Conservation (phyloP, 2,888 invertebrate genomes). For the Drosophila seclusa region DNA sequence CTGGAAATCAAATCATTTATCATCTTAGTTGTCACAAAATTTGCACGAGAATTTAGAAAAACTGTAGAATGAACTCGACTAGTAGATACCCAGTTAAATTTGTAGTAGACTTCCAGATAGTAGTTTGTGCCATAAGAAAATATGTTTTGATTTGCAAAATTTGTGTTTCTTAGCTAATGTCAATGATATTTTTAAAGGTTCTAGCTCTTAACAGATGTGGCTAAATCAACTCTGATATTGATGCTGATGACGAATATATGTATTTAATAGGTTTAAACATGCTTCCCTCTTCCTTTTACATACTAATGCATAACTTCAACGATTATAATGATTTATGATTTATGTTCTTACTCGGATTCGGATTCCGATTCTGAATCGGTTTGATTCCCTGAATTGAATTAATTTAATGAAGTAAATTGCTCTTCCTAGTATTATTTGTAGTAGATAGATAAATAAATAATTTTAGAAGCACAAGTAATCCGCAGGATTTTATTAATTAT, state of each 20-base stretch:
- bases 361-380: not conserved
- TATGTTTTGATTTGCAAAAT: not conserved
- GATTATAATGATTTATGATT: not conserved
- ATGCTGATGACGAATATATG: not conserved
- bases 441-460: too few relatives aligned
- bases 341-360: not conserved
- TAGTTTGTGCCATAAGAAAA: not conserved
- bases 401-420: not conserved
- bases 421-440: not conserved
- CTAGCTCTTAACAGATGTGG: not conserved
- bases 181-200: not conserved
- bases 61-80: not conserved
- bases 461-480: not conserved
- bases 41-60: not conserved
- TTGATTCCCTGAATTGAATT: not conserved
- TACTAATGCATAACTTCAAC: not conserved
- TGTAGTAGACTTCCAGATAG: not conserved
- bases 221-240: rapidly evolving
- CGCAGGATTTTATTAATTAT: not conserved
- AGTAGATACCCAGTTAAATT: not conserved
- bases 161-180: not conserved
- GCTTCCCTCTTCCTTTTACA: rapidly evolving
- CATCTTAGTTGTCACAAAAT: not conserved
- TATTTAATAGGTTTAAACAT: not conserved
- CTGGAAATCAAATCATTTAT: not conserved